Conservation (phyloP, 2,113 vertebrate genomes). For the Cercocebus atys region DNA sequence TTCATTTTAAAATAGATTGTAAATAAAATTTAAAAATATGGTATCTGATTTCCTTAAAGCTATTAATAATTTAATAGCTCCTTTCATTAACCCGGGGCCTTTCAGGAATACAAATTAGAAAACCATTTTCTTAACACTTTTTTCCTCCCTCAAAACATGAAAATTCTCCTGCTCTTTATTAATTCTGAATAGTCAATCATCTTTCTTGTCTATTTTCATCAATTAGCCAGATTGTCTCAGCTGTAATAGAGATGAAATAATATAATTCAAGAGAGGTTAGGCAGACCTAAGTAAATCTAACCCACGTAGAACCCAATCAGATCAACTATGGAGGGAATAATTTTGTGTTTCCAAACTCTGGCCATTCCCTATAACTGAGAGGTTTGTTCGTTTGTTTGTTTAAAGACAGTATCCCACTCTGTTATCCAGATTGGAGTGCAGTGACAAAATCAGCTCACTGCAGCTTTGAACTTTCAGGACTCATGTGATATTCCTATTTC, state of each 20-base stretch:
- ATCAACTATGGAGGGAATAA: neutral
- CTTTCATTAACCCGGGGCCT: neutral
- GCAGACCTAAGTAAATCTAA: neutral
- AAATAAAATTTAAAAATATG: neutral
- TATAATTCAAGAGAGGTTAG: neutral
- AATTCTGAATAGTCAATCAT: neutral
- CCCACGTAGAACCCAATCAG: neutral
- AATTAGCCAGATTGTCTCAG: neutral
- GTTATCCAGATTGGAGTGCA: too few species aligned
- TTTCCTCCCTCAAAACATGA: neutral
- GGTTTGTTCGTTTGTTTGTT: neutral
- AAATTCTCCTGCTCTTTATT: neutral
- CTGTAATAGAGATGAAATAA: neutral
- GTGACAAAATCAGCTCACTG: too few species aligned
- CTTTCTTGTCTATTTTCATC: neutral
- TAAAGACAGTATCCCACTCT: too few species aligned
- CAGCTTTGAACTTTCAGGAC: too few species aligned
- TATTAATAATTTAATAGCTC: neutral
- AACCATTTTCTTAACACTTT: neutral
- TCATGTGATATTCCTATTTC: too few species aligned
- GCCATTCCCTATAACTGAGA: neutral
- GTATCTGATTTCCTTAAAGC: neutral
- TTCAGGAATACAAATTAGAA: neutral
- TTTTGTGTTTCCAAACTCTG: neutral
- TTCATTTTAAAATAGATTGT: neutral